Conservation (phyloP, 1,140 invertebrate genomes). For the Hetaerina americana region DNA sequence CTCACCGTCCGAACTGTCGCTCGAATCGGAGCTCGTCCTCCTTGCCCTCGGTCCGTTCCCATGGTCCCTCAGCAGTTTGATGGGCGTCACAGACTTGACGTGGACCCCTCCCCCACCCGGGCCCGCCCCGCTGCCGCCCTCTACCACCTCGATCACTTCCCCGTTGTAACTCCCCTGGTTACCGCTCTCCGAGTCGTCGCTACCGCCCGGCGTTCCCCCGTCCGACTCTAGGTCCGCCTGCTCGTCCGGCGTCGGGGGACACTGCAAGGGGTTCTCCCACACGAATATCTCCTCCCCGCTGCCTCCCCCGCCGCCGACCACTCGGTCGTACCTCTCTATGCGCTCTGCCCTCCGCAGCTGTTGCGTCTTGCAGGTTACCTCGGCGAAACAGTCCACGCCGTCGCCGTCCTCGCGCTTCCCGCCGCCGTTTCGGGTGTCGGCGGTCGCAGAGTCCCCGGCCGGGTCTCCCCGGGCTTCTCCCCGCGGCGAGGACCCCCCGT, state of each 20-base stretch:
- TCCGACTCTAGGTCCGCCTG: constrained; percentile 53
- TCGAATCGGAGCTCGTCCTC: constrained; percentile 9
- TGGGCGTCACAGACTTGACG: constrained; percentile 46
- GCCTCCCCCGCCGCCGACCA: constrained; percentile 14
- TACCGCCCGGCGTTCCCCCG: constrained; percentile 22
- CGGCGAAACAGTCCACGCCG: constrained; percentile 13
- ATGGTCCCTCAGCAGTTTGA: constrained; percentile 32
- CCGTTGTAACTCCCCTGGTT: constrained; percentile 16
- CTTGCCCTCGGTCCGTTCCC: constrained; percentile 29
- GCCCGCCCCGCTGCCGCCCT: constrained; percentile 28
- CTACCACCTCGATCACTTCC: constrained; percentile 17
- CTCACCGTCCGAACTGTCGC: constrained; percentile 13
- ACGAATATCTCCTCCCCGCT: constrained; percentile 45
- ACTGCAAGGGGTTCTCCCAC: constrained; percentile 57
- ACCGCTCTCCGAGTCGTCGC: constrained; percentile 15
- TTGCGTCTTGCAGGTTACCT: background rate
- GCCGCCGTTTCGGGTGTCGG: background rate
- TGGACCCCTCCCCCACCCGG: constrained; percentile 31
- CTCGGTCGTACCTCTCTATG: background rate
- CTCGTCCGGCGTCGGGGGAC: constrained; percentile 49
- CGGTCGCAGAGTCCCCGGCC: too few relatives aligned
- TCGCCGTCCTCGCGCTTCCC: constrained; percentile 15
- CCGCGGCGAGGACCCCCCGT: background rate
- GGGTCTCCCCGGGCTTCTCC: too few relatives aligned
- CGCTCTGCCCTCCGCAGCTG: background rate